Evolutionary conservation across 2,113 vertebrate genomes (phyloP), one percentile per base, ranked within the genome.

Genomic region (Eulacestoma nigropectus): DNA sequence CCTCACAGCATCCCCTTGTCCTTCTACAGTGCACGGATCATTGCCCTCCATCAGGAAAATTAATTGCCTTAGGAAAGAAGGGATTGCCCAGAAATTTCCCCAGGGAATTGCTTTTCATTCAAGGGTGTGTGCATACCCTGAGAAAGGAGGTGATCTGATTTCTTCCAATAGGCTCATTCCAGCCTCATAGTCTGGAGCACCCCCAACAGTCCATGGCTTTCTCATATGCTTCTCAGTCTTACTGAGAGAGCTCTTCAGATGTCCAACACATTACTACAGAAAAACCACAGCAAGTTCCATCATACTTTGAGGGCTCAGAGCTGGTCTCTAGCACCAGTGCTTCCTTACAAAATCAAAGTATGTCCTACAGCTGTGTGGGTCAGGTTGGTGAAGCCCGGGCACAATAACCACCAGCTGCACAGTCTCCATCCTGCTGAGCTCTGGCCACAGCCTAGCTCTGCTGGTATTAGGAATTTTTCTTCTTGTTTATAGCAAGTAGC

Each of bases 381-480:
- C 33, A 68, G 35, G 39, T 21, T 70, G 64, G 26, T 75, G 74
- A 85, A 82, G 52, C 42, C 41, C 3, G 1, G 49, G 32, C 41
- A 70, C 33, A 56, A 81, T 30, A 91, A 89, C 23, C 52, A 89
- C n/a, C 50, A 89, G 33, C 26, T 16, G 4, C 39, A 41, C 21
- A 55, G 49, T 19, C 46, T 77, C 41, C 21, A 37, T 70, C 47
- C 68, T 74, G 29, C 56, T 93, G 47, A 39, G 12, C 44, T 89
- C 50, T 74, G 33, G 32, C 55, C 50, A 44, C 42, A 83, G 60
- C n/a, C 37, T 55, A 42, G 30, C 88, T 97, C 89, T 94, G 72
- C 76, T 95, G 85, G 60, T 90, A 90, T 91, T 94, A 77, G 82
- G n/a, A 85, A 92, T 89, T 80, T 63, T 96, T 97, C 63, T 96